Evolutionary conservation across 2,888 invertebrate genomes (phyloP), one percentile per base, ranked within the genome.

Genomic region (Drosophila recens): DNA sequence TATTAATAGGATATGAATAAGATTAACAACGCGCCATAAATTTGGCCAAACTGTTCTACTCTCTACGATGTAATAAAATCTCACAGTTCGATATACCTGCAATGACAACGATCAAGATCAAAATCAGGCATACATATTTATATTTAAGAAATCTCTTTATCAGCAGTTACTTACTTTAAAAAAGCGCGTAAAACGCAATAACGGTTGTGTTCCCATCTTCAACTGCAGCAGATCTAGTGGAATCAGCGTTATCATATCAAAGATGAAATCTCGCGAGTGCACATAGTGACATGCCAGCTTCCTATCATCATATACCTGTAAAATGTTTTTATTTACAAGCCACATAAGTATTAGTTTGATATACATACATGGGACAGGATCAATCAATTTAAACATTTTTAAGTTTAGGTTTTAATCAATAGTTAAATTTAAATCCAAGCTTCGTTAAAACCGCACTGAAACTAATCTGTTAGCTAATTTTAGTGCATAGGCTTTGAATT

Each of bases 31-130:
- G 15, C 98, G 94, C 97, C 98, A 98, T 92, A 98, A 95, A 94
- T 98, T 98, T 27, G 98, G 98, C 93, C 98, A 98, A 67, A 98
- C 97, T 5, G 98, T 98, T 86, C 98, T 94, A 56, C 98, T 98
- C 93, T 98, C 98, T 89, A 98, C 97, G 94, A 98, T 98, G 93
- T 98, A 98, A 93, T 98, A 98, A 93, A 97, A 97, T 93, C 96
- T 96, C 89, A 98, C 96, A 66, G 97, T 96, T 79, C 98, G 95
- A 93, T 98, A 98, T 73, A 97, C 97, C 96, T 96, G 92, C 81
- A 75, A 80, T 6, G 5, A 27, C 0, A 33, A 27, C 27, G 27
- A 27, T 27, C 27, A 4, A 9, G 10, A 10, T 17, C 4, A 1
- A 0, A 11, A 4, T 23, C 15, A 15, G 38, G 3, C 4, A n/a